Percentiles rank a stretch among this genome's conserved stretches.
phyloP scores from a whole-genome alignment of 1,140 invertebrate species.

The Arion vulgaris region DNA sequence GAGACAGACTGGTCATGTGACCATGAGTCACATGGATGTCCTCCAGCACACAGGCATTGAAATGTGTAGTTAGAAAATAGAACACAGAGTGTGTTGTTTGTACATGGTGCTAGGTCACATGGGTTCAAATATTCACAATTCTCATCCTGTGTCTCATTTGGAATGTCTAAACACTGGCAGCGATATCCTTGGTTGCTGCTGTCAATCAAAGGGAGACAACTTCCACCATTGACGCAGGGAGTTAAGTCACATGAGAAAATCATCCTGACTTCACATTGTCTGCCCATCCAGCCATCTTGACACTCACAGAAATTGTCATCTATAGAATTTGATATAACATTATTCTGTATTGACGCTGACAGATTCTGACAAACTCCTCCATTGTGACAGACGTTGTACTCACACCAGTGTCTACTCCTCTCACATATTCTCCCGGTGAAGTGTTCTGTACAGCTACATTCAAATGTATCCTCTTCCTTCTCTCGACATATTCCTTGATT shows the following conservation, averaged over 20 bases:
- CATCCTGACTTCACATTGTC: background rate
- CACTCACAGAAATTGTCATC: background rate
- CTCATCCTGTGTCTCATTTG: background rate
- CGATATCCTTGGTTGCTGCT: background rate
- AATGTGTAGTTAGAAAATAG: background rate
- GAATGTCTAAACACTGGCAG: background rate
- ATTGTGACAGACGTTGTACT: conserved; percentile 4
- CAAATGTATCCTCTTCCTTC: background rate
- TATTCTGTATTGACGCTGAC: background rate
- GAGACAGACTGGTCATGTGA: background rate
- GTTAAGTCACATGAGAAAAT: background rate
- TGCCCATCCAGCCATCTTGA: background rate
- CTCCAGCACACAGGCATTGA: background rate
- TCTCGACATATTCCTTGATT: background rate
- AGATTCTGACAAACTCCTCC: background rate
- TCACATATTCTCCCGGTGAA: background rate
- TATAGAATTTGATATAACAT: background rate
- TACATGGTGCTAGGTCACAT: conserved; percentile 5
- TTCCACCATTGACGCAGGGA: conserved; percentile 14
- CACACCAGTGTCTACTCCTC: background rate
- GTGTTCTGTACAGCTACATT: background rate
- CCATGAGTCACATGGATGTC: background rate
- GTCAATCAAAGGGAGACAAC: background rate
- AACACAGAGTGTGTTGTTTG: background rate
- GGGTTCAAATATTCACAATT: conserved; percentile 10